Base-by-base conservation (phyloP, 2,888 invertebrate genomes). In the Drosophila flavopinicola region DNA sequence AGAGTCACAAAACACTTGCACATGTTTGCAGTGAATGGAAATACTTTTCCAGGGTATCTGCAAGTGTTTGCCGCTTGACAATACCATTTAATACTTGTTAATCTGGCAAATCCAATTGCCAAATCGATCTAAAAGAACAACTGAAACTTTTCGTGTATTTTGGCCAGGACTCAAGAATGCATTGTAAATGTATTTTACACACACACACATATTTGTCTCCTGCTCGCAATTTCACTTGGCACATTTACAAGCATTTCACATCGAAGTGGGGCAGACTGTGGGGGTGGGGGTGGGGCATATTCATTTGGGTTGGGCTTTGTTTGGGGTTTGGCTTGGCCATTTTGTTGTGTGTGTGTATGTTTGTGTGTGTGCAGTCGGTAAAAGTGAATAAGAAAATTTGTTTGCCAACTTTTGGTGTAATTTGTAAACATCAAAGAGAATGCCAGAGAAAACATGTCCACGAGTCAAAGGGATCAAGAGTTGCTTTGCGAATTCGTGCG, bases 381-480 rank as follows among this genome's bases (percentile, higher is more conserved):
- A 83, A 87, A 87, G 87, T 87, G 87, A 87, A 83, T 87, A 83
- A 85, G 83, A 83, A 83, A 83, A 83, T 83, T 83, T 83, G 83
- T 83, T 83, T 83, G 87, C 73, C 86, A 83, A 83, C 75, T 83
- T 83, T 85, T 78, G 83, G 79, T 87, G 87, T 87, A 83, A 83
- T 83, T 83, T 83, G 83, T 83, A 83, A 87, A 83, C 83, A 83
- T 83, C 83, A 83, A 83, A 83, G 83, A 87, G 87, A 85, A 84
- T 80, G 70, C 73, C 67, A 67, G 75, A 67, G 85, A 75, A 87
- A 82, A 85, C 83, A 83, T 83, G 83, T 87, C 83, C 79, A 78
- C 83, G 79, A 87, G 83, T 83, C 83, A 83, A 83, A 83, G 86
- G 83, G 83, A 83, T 83, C 87, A 83, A 85, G 87, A 83, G 87